Evolutionary conservation across 2,113 vertebrate species (phyloP).

Genomic region (Prunella fulvescens): DNA sequence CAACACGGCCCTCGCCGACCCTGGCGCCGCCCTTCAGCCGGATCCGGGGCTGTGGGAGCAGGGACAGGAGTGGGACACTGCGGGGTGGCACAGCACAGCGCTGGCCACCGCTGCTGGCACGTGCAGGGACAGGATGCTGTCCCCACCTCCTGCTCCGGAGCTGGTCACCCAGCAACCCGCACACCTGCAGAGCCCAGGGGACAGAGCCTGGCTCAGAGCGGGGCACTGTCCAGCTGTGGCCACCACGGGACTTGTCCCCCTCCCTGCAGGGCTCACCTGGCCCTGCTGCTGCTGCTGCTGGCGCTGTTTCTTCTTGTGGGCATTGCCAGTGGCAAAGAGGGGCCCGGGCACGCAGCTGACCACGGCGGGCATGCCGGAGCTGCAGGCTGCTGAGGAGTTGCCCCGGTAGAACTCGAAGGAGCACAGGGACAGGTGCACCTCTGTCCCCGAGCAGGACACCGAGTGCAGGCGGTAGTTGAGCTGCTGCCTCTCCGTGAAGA

Average conservation of each 20-base stretch:
- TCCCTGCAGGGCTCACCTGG: conserved; percentile 33
- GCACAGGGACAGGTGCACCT: conserved; percentile 91
- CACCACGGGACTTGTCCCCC: accelerated
- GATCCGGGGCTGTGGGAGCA: conserved; percentile 61
- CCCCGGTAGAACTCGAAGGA: conserved; percentile 82
- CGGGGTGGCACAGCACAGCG: background rate
- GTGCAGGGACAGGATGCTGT: accelerated
- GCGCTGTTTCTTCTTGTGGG: conserved; percentile 80
- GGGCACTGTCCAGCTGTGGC: background rate
- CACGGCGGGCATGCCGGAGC: conserved; percentile 77
- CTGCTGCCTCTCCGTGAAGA: conserved; percentile 83
- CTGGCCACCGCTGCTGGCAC: too few relatives aligned
- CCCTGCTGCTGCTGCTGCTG: conserved; percentile 58
- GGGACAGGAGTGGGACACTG: background rate
- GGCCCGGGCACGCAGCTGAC: conserved; percentile 89
- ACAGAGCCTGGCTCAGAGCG: background rate
- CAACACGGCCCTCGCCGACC: conserved; percentile 88
- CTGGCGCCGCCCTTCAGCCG: conserved; percentile 88
- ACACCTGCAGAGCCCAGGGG: background rate
- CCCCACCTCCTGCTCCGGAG: background rate
- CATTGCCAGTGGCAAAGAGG: conserved; percentile 64
- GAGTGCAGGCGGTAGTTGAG: conserved; percentile 83
- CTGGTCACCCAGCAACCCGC: accelerated
- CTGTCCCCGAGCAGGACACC: conserved; percentile 84
- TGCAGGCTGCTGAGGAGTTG: conserved; percentile 77